A percentile compares a stretch with the other conserved stretches of the same genome.
Evolutionary conservation across 2,888 invertebrate species (phyloP).

Genomic region (Ectemnius cavifrons): DNA sequence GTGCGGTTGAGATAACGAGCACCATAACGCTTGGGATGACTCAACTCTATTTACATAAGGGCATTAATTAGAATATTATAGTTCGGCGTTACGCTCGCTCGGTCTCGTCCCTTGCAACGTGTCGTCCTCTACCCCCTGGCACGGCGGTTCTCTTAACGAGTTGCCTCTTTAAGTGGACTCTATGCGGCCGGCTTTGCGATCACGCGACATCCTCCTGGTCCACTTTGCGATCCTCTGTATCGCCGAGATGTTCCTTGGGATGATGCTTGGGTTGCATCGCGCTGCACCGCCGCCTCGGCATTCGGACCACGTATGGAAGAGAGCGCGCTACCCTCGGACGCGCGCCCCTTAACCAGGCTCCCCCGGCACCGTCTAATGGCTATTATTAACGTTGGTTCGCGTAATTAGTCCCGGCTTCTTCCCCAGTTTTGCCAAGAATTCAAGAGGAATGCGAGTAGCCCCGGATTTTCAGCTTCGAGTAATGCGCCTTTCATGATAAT

Average conservation of each 20-base stretch:
- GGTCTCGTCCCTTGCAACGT: neutral
- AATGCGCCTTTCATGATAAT: too few species aligned
- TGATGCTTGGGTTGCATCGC: neutral
- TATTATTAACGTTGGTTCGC: slow-evolving; percentile 6
- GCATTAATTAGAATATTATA: slow-evolving; percentile 67
- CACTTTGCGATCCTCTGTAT: slow-evolving; percentile 5
- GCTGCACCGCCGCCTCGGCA: neutral
- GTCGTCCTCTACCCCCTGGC: neutral
- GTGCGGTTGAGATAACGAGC: slow-evolving; percentile 66
- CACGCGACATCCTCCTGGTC: neutral
- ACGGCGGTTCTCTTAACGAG: slow-evolving; percentile 21
- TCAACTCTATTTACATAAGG: slow-evolving; percentile 68
- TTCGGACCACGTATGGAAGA: neutral
- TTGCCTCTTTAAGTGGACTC: slow-evolving; percentile 15
- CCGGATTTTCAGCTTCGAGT: too few species aligned
- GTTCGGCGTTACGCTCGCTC: slow-evolving; percentile 35
- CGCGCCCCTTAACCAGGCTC: neutral
- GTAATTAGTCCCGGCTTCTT: neutral
- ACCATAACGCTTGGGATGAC: slow-evolving; percentile 59
- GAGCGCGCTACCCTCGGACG: neutral
- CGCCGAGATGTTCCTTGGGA: slow-evolving; percentile 4
- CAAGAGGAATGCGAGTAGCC: neutral
- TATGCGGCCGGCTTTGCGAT: neutral
- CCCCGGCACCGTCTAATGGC: neutral
- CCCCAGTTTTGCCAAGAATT: neutral